Evolutionary conservation across 1,140 invertebrate species (phyloP), one percentile per base, ranked within the genome.

Genomic region (Zaprionus tsacasi): DNA sequence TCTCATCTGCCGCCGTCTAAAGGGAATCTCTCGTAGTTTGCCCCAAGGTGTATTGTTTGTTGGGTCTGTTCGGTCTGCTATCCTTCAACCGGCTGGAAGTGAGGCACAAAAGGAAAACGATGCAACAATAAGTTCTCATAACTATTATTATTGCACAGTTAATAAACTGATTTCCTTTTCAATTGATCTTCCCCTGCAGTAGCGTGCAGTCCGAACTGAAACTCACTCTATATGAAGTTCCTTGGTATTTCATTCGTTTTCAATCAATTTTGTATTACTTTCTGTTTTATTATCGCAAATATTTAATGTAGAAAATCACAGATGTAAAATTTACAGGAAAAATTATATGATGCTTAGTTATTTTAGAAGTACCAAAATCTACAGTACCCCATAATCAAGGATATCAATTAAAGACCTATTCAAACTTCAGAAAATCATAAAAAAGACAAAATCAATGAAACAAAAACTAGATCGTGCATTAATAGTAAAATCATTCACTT

Each of bases 151-250:
- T 33, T 56, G 36, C 54, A 21, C 56, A 68, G 67, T 57, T 64
- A 69, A 78, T 78, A 69, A 75, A 70, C 13, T 63, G 30, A 69
- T 74, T 74, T 74, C 30, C 70, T 40, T 33, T 64, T 52, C 48
- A 74, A 74, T 63, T 63, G 17, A 43, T 13, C 10, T 50, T 2
- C 17, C 17, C 10, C 17, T 25, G 45, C 45, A 48, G 17, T 48
- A 17, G 45, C 45, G 15, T 48, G 7, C 45, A 48, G 43, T 21
- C 21, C 8, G 7, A 1, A 10, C n/a, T 27, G 36, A 54, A 7
- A 30, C 12, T 7, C 13, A 54, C 15, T 64, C 33, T 1, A 12
- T 7, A 52, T 35, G 30, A 11, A 13, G 13, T 63, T 35, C 12
- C 10, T 21, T 25, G 8, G 5, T 50, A 50, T 50, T 25, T 25